Evolutionary conservation across 2,888 invertebrate species (phyloP).

Genomic region (Stenotaenia linearis): DNA sequence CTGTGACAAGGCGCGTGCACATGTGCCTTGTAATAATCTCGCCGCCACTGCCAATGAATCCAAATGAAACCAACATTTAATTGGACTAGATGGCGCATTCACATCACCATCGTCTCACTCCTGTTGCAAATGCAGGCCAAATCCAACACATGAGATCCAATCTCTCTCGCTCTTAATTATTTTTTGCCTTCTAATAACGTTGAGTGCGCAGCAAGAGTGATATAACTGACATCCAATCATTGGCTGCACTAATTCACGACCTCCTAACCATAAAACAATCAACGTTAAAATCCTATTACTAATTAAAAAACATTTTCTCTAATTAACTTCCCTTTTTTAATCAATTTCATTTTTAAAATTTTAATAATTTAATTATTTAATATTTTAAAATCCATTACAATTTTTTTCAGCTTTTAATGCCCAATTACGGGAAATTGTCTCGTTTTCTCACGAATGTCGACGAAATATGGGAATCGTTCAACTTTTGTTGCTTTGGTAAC

Average conservation of each 20-base stretch:
- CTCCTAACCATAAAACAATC: not conserved
- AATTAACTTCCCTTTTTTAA: not conserved
- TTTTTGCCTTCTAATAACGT: constrained; percentile 17
- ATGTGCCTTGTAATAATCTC: not conserved
- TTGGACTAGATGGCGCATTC: constrained; percentile 12
- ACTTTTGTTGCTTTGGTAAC: not conserved
- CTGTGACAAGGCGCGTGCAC: constrained; percentile 1
- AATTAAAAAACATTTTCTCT: not conserved
- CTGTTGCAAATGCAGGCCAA: not conserved
- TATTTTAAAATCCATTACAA: too few relatives aligned
- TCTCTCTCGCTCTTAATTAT: not conserved
- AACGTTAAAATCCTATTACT: not conserved
- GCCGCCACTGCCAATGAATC: constrained; percentile 17
- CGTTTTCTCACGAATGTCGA: not conserved
- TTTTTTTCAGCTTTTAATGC: too few relatives aligned
- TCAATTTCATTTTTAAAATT: too few relatives aligned
- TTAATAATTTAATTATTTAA: too few relatives aligned
- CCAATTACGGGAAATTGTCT: not conserved
- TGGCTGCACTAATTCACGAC: not conserved
- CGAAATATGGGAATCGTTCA: not conserved
- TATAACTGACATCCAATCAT: not conserved
- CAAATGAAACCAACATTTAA: constrained; percentile 6
- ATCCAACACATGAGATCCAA: not conserved
- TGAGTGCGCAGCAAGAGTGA: not conserved
- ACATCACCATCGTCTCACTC: not conserved